phyloP scores from a whole-genome alignment of 2,113 vertebrate species.

The Haliaeetus leucogaster region DNA sequence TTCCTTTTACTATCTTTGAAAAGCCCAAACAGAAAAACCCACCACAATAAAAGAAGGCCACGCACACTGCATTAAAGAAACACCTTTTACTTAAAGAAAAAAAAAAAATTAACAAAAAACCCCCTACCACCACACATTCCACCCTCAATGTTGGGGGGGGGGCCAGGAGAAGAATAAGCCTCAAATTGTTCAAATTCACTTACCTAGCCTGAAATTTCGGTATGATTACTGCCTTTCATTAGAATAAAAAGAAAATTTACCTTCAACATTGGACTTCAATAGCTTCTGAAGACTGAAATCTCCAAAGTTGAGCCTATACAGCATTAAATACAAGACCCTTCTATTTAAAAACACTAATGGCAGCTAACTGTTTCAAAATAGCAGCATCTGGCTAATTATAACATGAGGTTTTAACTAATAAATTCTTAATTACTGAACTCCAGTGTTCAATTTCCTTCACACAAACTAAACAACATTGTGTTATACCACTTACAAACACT shows the following conservation, averaged over 20 bases:
- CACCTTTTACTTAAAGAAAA: background rate
- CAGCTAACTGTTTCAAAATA: conserved; percentile 27
- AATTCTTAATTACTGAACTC: conserved; percentile 67
- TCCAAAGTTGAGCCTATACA: conserved; percentile 33
- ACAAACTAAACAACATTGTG: background rate
- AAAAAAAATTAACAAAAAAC: background rate
- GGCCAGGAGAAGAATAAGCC: background rate
- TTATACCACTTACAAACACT: conserved; percentile 29
- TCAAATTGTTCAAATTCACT: background rate
- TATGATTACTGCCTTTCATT: background rate
- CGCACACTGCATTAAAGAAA: background rate
- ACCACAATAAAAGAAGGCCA: background rate
- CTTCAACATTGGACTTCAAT: conserved; percentile 7
- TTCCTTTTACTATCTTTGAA: background rate
- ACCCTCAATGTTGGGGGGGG: background rate
- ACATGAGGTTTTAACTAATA: conserved; percentile 61
- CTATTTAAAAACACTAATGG: conserved; percentile 67
- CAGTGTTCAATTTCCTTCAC: conserved; percentile 35
- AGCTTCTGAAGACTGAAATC: conserved; percentile 16
- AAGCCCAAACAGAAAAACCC: background rate
- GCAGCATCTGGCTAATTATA: conserved; percentile 66
- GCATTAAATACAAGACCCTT: conserved; percentile 52
- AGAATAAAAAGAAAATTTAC: conserved; percentile 15
- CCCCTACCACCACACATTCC: background rate
- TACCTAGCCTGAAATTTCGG: background rate